Conservation (phyloP, 2,888 invertebrate species). For the Dynastes hyllus region DNA sequence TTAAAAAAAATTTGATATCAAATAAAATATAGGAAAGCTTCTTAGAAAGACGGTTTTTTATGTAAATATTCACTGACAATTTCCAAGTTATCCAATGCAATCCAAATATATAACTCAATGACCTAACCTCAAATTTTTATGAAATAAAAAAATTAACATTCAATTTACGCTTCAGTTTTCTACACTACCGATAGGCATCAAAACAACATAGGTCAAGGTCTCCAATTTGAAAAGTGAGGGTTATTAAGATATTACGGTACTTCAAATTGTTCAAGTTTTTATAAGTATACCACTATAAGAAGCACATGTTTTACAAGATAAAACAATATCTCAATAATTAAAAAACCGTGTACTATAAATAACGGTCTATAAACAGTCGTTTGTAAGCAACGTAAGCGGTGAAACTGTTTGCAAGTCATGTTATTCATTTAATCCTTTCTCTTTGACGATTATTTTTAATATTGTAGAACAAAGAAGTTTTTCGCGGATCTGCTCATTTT, state of each 20-base stretch:
- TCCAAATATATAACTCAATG: too few species aligned
- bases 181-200: conserved; percentile 43
- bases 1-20: not conserved
- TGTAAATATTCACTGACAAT: too few species aligned
- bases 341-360: conserved; percentile 22
- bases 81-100: too few species aligned
- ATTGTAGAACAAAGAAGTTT: conserved; percentile 51
- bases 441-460: conserved; percentile 55
- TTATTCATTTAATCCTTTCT: conserved; percentile 51
- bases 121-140: not conserved
- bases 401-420: conserved; percentile 54
- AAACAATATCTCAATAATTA: conserved; percentile 31
- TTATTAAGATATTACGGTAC: conserved; percentile 63
- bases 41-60: too few species aligned
- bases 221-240: conserved; percentile 66
- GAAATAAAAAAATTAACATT: not conserved
- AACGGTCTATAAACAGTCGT: not conserved
- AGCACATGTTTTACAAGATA: conserved; percentile 23
- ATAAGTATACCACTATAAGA: conserved; percentile 9
- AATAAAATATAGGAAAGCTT: too few species aligned
- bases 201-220: conserved; percentile 64
- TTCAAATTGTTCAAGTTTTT: conserved; percentile 53
- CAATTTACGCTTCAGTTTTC: not conserved
- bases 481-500: conserved; percentile 55
- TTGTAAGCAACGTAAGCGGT: conserved; percentile 22